These are phyloP conservation scores for Dyspetes luteomarginatus DNA, from an alignment of 2,888 invertebrate genomes.

Conservation along the genomic window DNA sequence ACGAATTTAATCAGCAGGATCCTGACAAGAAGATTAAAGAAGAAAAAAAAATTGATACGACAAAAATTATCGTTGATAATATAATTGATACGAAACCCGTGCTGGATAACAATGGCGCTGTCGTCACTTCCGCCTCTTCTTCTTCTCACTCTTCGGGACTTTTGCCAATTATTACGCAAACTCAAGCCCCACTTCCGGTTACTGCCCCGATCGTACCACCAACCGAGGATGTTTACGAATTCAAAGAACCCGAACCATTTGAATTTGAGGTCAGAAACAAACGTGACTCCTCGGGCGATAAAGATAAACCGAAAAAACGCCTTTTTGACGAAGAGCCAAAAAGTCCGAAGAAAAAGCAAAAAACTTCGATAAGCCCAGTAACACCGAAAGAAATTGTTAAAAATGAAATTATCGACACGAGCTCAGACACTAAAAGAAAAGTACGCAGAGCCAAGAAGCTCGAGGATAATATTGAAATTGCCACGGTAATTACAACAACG, in stretches of 20 bases:
- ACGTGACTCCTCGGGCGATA: conserved; percentile 77
- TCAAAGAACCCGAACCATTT: conserved; percentile 95
- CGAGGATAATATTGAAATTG: conserved; percentile 57
- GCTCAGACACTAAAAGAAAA: conserved; percentile 64
- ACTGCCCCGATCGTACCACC: background rate
- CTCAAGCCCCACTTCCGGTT: conserved; percentile 28
- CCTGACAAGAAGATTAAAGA: conserved; percentile 72
- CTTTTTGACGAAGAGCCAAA: conserved; percentile 80
- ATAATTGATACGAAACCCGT: conserved; percentile 52
- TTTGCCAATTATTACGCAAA: conserved; percentile 19
- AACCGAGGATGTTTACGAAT: conserved; percentile 91
- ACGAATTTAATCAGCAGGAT: conserved; percentile 74
- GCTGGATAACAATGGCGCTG: conserved; percentile 33
- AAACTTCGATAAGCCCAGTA: conserved; percentile 65
- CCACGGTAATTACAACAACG: conserved; percentile 51
- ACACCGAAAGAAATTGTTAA: conserved; percentile 68
- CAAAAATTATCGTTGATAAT: conserved; percentile 71
- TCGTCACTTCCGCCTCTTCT: conserved; percentile 56
- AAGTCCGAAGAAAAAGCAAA: conserved; percentile 81
- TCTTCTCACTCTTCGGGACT: conserved; percentile 55
- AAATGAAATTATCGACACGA: conserved; percentile 50
- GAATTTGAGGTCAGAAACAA: conserved; percentile 88
- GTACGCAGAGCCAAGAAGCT: conserved; percentile 71
- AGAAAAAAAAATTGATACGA: conserved; percentile 78
- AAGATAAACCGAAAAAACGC: conserved; percentile 80